Base-by-base conservation (phyloP, 1,140 invertebrate genomes). In the Asobara japonica region DNA sequence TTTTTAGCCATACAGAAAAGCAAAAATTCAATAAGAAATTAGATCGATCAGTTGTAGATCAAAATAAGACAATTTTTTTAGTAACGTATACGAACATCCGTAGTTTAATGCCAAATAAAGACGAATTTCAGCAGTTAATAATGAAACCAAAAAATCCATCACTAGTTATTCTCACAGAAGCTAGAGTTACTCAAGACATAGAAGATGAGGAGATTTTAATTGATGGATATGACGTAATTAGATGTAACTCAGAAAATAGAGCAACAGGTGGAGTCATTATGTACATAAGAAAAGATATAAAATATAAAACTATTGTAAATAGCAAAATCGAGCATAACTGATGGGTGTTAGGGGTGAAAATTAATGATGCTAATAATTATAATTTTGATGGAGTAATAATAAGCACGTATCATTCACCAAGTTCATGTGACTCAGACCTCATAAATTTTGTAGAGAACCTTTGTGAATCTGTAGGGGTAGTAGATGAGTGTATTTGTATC, bases 131-230 rank as follows among this genome's bases (percentile, higher is more conserved):
- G 29, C 13, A 56, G 16, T 8, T 56, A 16, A 22, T 69, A 27
- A 31, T 60, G 7, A 27, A 16, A 51, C 20, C n/a, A 4, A 51
- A 69, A 36, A 51, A 20, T 3, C 48, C 22, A 2, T 56, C 18
- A 27, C 13, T 29, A 25, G 18, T 51, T 20, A 10, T 25, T 2
- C 18, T 72, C 18, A 45, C 62, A 4, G 70, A 72, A 56, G 65
- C 70, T 30, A 38, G 45, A 30, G n/a, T 72, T 20, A 65, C 33
- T 51, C 27, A 72, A 27, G 62, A 65, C 4, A 62, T 72, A 20
- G 22, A 29, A 30, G 70, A 72, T 51, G 6, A 7, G 3, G 38
- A 72, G 60, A 38, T 72, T 7, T 30, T 16, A 16, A 65, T 72
- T 27, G 11, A 13, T 16, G 45, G 45, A 5, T 72, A 72, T 36